phyloP scores from a whole-genome alignment of 2,888 invertebrate genomes.

The Chesias legatella region DNA sequence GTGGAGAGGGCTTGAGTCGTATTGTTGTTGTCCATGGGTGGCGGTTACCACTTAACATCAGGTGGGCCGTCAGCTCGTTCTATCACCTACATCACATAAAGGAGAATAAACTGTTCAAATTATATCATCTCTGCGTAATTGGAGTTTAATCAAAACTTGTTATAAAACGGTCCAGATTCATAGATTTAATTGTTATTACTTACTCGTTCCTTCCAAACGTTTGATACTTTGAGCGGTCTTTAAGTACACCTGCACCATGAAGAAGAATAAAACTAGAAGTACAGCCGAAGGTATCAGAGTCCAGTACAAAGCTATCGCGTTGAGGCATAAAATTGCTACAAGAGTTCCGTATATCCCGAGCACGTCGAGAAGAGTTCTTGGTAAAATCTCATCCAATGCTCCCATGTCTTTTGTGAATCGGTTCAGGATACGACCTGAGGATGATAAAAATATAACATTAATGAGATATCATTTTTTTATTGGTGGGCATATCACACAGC shows the following conservation, averaged over 20 bases:
- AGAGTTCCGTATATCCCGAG: conserved; percentile 76
- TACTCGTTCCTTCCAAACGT: conserved; percentile 82
- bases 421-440: conserved; percentile 84
- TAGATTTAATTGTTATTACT: conserved; percentile 49
- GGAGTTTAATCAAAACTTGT: too few relatives aligned
- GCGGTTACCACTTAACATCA: too few relatives aligned
- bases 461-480: too few relatives aligned
- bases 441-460: conserved; percentile 3
- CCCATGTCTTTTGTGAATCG: conserved; percentile 94
- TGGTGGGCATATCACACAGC: too few relatives aligned
- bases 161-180: not conserved
- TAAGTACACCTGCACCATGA: conserved; percentile 82
- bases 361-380: conserved; percentile 84
- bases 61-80: too few relatives aligned
- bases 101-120: too few relatives aligned
- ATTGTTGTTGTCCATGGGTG: too few relatives aligned
- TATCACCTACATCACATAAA: too few relatives aligned
- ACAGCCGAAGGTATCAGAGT: conserved; percentile 80
- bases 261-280: conserved; percentile 78
- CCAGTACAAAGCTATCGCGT: conserved; percentile 82
- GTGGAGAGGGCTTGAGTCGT: too few relatives aligned
- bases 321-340: conserved; percentile 80
- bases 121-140: too few relatives aligned
- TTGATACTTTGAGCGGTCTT: conserved; percentile 86
- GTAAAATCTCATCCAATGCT: conserved; percentile 87